A percentile compares a stretch with the other conserved stretches of the same genome.
phyloP scores from a whole-genome alignment of 2,797 vertebrate species.

The Aplochiton taeniatus region DNA sequence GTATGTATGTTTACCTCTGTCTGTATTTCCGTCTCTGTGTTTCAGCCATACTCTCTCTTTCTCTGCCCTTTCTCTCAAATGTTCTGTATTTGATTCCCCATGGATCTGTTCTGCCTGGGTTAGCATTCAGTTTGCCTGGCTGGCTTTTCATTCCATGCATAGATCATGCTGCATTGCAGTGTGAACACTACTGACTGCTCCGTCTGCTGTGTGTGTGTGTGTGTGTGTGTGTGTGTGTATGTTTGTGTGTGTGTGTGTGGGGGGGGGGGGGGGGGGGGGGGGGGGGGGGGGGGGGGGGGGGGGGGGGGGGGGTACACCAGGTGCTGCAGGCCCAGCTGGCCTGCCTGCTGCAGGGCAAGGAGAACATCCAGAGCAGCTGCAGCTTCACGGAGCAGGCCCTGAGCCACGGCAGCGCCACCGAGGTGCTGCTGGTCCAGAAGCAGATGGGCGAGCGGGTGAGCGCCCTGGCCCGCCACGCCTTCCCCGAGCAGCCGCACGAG shows the following conservation, averaged over 20 bases:
- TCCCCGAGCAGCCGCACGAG: constrained; percentile 89
- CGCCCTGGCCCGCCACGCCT: constrained; percentile 84
- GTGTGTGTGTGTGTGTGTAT: neutral
- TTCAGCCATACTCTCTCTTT: no score
- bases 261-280: no score
- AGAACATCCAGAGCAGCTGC: constrained; percentile 93
- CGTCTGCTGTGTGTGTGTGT: neutral
- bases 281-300: no score
- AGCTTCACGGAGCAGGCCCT: constrained; percentile 91
- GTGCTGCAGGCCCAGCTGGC: constrained; percentile 87
- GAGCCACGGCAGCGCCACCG: constrained; percentile 77
- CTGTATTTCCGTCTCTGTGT: no score
- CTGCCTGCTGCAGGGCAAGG: constrained; percentile 87
- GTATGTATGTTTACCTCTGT: neutral
- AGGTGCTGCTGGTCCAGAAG: constrained; percentile 90
- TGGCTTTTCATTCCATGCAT: neutral
- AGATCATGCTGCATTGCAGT: neutral
- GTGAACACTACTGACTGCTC: neutral
- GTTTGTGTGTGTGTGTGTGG: no score
- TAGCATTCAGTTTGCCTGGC: no score
- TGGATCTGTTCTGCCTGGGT: no score
- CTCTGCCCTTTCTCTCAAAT: no score
- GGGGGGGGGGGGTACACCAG: no score
- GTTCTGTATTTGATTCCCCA: no score
- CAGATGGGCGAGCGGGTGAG: constrained; percentile 93